Evolutionary conservation across 2,797 vertebrate genomes (phyloP), one percentile per base, ranked within the genome.

Genomic region (Enteromius radiatus): DNA sequence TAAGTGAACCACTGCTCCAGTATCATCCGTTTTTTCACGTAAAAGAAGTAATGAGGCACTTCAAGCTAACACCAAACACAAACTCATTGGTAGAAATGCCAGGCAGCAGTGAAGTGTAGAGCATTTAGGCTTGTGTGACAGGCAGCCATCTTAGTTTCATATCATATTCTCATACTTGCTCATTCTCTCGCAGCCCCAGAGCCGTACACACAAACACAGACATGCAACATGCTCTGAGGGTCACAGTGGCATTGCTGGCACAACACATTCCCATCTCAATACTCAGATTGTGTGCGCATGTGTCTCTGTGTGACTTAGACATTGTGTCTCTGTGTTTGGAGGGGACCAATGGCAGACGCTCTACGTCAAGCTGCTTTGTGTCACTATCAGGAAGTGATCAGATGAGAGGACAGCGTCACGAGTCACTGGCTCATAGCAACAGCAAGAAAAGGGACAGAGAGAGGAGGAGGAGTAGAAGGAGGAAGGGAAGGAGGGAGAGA

Each of bases 371-470:
- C 76, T 75, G 17, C 69, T 78, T 61, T 71, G 33, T 86, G 41
- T 78, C 84, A 83, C 77, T 76, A 64, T 79, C 76, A 79, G 79
- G 69, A 61, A 80, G 74, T 52, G 45, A 76, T 70, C 41, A 41
- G 64, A 77, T 70, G 49, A 84, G 82, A 49, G 61, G 59, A 54
- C 63, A 59, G 73, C 36, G 33, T 65, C 61, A 78, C 65, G 31
- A 67, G 61, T 68, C 85, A 59, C 47, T 0, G 56, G 23, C 83
- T 80, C 79, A 65, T 59, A 70, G 80, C 76, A 81, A 76, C 81
- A 84, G 82, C 73, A 82, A 80, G 75, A 81, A 63, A 68, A 84
- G 7, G 26, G 71, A 81, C 45, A 67, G 77, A 28, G 36, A 78
- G 69, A 78, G 83, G 88, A 52, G 49, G 71, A 36, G 38, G 28